Base-by-base conservation (phyloP, 2,888 invertebrate species). In the Pollenia labialis region DNA sequence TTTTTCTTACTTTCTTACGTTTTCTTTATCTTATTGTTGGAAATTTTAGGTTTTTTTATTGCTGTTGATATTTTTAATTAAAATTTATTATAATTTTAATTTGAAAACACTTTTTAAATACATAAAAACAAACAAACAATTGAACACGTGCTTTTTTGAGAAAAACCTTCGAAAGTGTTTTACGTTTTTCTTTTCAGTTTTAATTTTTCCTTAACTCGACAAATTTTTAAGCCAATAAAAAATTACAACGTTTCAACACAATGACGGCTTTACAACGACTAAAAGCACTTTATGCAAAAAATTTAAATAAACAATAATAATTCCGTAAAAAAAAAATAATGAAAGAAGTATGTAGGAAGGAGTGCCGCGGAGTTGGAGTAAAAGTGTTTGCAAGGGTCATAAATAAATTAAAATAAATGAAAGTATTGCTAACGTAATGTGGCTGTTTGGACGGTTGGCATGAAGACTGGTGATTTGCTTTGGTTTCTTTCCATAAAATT, bases 221-320 rank as follows among this genome's bases (percentile, higher is more conserved):
- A 32, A 32, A 6, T 74, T 48, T 68, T 14, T 16, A 23, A 71
- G 42, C 42, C 54, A 62, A 75, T 76, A 71, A 71, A 58, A 54
- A 81, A 69, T 56, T 32, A 40, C n/a, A 56, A 81, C 81, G 87
- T 87, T 81, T 84, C 81, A 81, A 84, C 81, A 62, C 84, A 72
- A 69, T 84, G 84, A 81, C 72, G 81, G 87, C 77, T 84, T 81
- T 77, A 40, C 64, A 54, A 87, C 32, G 81, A 87, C 87, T 87
- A 84, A 87, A 77, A 50, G 16, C 42, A 52, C 54, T 68, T n/a
- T 14, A 74, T 77, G 77, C 50, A 81, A 58, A 72, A 64, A 60
- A 81, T 46, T 58, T 64, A 76, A 75, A 72, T 42, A 62, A 87
- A 77, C 76, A 60, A 87, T 84, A 60, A 87, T 84, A 81, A 81